Percentiles rank a stretch among this genome's conserved stretches.
phyloP scores from a whole-genome alignment of 2,888 invertebrate genomes.

The Ptychoptera contaminata region DNA sequence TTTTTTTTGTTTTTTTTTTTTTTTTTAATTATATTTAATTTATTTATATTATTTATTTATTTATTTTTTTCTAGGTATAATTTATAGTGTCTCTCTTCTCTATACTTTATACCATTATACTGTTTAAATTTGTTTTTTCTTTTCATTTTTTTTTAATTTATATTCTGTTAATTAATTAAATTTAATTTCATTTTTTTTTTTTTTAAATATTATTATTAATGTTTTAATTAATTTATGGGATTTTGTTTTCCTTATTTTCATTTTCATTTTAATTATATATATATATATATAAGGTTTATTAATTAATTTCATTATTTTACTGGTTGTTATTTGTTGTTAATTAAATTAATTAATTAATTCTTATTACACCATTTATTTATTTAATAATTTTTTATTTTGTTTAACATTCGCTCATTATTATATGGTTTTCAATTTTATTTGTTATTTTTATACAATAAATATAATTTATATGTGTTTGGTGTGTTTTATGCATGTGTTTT shows the following conservation, averaged over 20 bases:
- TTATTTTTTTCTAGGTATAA: background rate
- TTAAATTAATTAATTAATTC: constrained; percentile 10
- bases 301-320: constrained; percentile 1
- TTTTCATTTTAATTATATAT: constrained; percentile 12
- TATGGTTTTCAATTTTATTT: constrained; percentile 4
- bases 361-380: constrained; percentile 10
- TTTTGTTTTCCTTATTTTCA: no score
- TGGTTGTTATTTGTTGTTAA: constrained; percentile 4
- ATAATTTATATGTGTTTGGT: constrained; percentile 9
- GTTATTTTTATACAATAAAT: constrained; percentile 10
- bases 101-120: background rate
- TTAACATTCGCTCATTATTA: constrained; percentile 8
- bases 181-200: constrained; percentile 2
- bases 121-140: constrained; percentile 1
- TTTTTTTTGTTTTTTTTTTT: constrained; percentile 3
- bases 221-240: no score
- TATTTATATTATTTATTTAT: background rate
- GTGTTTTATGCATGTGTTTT: constrained; percentile 10
- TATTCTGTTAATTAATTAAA: background rate
- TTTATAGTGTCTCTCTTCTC: background rate
- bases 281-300: constrained; percentile 4
- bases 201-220: background rate
- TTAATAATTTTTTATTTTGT: constrained; percentile 9
- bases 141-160: background rate
- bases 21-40: constrained; percentile 5